phyloP scores from a whole-genome alignment of 2,888 invertebrate species.

The Nomada ferruginata region DNA sequence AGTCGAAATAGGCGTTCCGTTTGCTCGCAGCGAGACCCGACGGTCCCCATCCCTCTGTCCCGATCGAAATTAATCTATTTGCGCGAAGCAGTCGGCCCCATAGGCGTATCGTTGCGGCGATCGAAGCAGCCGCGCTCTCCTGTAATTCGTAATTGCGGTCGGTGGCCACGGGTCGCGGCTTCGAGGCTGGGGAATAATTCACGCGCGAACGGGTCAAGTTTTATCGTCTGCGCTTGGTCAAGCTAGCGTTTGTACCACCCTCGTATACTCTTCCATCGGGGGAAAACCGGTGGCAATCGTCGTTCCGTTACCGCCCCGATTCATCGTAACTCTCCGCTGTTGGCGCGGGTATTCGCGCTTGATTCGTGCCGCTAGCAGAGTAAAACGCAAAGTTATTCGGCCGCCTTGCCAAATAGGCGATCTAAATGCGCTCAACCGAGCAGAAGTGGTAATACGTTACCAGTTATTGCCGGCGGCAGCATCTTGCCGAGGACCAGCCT shows the following conservation, averaged over 20 bases:
- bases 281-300: background rate
- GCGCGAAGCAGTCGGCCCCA: background rate
- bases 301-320: slow-evolving; percentile 6
- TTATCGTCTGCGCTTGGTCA: slow-evolving; percentile 52
- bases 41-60: slow-evolving; percentile 18
- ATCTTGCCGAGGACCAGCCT: slow-evolving; percentile 73
- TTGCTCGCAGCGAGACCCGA: slow-evolving; percentile 3
- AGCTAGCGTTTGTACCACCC: background rate
- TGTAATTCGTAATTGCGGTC: slow-evolving; percentile 71
- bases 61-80: background rate
- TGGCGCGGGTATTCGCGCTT: slow-evolving; percentile 71
- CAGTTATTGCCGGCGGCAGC: slow-evolving; percentile 80
- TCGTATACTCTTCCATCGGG: background rate
- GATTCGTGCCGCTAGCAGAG: slow-evolving; percentile 70
- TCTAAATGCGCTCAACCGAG: slow-evolving; percentile 81
- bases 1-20: slow-evolving; percentile 2
- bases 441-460: slow-evolving; percentile 81
- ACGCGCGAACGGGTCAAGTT: slow-evolving; percentile 66
- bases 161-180: slow-evolving; percentile 45
- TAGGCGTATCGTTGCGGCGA: slow-evolving; percentile 54
- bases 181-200: slow-evolving; percentile 65
- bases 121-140: slow-evolving; percentile 52
- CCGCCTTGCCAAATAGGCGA: slow-evolving; percentile 80
- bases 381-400: slow-evolving; percentile 80
- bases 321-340: slow-evolving; percentile 62